A percentile compares a stretch with the other conserved stretches of the same genome.
These are phyloP conservation scores for Calyptomena viridis DNA, from an alignment of 2,113 vertebrate species.

Conservation along the genomic window DNA sequence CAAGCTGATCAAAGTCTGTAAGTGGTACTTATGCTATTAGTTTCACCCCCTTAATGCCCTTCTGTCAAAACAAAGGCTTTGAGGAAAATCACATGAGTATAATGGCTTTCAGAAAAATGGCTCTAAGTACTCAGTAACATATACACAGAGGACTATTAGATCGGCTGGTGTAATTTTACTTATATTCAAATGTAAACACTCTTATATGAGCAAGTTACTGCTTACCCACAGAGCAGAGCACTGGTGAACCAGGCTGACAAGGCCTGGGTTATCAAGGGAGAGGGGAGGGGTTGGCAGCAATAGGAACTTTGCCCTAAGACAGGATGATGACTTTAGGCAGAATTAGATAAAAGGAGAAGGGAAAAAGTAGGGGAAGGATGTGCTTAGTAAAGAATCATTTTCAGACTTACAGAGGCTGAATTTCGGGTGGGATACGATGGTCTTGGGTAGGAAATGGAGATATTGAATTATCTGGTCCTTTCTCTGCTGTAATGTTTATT, in stretches of 20 bases:
- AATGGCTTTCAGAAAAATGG: constrained; percentile 76
- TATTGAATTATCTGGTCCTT: neutral
- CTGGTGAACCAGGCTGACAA: neutral
- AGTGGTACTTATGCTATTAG: constrained; percentile 83
- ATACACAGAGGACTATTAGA: constrained; percentile 85
- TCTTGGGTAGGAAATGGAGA: too few species aligned
- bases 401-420: neutral
- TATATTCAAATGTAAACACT: constrained; percentile 80
- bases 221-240: neutral
- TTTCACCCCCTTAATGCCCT: constrained; percentile 86
- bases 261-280: neutral
- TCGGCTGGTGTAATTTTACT: constrained; percentile 76
- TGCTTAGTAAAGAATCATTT: neutral
- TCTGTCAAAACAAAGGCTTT: constrained; percentile 88
- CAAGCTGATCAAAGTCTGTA: constrained; percentile 83
- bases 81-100: constrained; percentile 79
- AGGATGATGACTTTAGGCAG: neutral
- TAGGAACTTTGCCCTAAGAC: neutral
- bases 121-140: constrained; percentile 80
- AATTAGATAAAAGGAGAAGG: neutral
- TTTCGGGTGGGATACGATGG: fast-evolving
- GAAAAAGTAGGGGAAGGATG: neutral
- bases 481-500: neutral
- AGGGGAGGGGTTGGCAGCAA: neutral
- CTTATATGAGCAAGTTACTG: constrained; percentile 72